Evolutionary conservation across 2,888 invertebrate species (phyloP).

Genomic region (Agrotis ipsilon): DNA sequence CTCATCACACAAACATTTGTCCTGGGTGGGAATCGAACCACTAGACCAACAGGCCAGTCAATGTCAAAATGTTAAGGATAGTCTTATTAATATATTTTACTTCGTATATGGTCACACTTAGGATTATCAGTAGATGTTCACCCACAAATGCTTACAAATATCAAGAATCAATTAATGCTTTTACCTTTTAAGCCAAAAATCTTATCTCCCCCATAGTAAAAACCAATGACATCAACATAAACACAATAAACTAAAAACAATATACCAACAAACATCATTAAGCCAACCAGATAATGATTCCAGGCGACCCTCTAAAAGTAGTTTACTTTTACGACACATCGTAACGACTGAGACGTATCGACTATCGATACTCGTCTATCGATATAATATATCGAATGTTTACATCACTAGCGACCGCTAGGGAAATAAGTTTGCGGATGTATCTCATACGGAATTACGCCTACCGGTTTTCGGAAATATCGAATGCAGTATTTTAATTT

Average conservation of each 20-base stretch:
- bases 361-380: slow-evolving; percentile 25
- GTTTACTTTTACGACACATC: slow-evolving; percentile 55
- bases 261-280: slow-evolving; percentile 12
- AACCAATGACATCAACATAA: slow-evolving; percentile 3
- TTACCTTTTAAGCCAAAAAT: neutral
- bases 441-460: slow-evolving; percentile 15
- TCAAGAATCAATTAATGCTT: neutral
- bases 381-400: slow-evolving; percentile 26
- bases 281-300: slow-evolving; percentile 34
- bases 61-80: too few species aligned
- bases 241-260: slow-evolving; percentile 15
- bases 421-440: slow-evolving; percentile 47
- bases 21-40: too few species aligned
- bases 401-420: slow-evolving; percentile 34
- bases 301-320: slow-evolving; percentile 41
- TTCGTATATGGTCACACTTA: too few species aligned
- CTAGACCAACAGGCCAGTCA: too few species aligned
- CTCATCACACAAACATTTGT: too few species aligned
- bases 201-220: slow-evolving; percentile 4
- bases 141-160: too few species aligned
- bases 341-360: slow-evolving; percentile 20
- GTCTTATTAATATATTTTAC: too few species aligned
- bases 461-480: slow-evolving; percentile 11
- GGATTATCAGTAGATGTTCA: too few species aligned
- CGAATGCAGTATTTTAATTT: slow-evolving; percentile 13